Percentiles rank a stretch among this genome's conserved stretches.
Evolutionary conservation across 2,888 invertebrate species (phyloP).

Genomic region (Netelia virgata): DNA sequence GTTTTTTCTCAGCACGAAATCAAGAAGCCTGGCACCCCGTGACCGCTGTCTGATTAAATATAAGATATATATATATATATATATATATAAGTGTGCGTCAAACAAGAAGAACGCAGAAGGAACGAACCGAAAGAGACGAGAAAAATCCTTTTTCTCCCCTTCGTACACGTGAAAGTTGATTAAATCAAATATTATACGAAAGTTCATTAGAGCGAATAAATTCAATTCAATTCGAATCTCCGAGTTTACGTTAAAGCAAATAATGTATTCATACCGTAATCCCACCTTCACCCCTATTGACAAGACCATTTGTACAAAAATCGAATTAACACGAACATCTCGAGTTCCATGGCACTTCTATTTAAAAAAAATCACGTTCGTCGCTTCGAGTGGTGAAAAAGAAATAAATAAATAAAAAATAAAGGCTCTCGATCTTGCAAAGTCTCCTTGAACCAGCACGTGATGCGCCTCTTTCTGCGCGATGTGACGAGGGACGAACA

Average conservation of each 20-base stretch:
- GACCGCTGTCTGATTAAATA: slow-evolving; percentile 31
- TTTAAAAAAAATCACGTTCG: not conserved
- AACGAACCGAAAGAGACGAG: not conserved
- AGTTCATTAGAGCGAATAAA: not conserved
- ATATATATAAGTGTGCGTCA: not conserved
- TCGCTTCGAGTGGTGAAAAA: not conserved
- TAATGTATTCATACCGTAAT: not conserved
- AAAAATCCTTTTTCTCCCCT: not conserved
- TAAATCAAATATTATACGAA: not conserved
- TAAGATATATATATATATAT: not conserved
- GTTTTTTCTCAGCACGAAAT: slow-evolving; percentile 30
- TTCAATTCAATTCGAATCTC: not conserved
- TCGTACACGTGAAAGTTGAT: not conserved
- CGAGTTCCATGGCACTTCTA: not conserved
- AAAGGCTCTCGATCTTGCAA: not conserved
- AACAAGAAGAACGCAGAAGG: not conserved
- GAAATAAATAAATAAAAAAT: not conserved
- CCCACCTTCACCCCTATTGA: not conserved
- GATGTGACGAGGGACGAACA: not conserved
- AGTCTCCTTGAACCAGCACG: slow-evolving; percentile 2
- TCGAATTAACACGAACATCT: not conserved
- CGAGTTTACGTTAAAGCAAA: not conserved
- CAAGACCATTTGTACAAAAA: not conserved
- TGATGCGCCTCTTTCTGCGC: not conserved
- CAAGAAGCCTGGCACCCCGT: slow-evolving; percentile 23